Conservation (phyloP, 2,888 invertebrate genomes). For the Eucera pruinosa region DNA sequence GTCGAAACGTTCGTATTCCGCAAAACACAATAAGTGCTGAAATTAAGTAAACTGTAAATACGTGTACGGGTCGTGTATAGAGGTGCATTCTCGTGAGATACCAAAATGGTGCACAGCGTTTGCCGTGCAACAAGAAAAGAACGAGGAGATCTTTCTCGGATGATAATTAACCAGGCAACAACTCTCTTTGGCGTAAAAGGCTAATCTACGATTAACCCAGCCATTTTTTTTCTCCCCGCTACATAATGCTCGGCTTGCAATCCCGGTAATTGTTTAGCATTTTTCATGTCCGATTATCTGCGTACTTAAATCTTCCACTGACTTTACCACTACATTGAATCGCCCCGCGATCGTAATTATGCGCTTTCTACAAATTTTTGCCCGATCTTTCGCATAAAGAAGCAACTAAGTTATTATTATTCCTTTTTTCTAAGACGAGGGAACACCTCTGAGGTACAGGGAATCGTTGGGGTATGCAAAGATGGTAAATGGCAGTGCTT, state of each 20-base stretch:
- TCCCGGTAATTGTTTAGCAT: conserved; percentile 38
- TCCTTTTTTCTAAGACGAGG: background rate
- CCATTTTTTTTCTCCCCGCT: conserved; percentile 29
- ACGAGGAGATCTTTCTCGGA: conserved; percentile 48
- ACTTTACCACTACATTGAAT: background rate
- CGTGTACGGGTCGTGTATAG: background rate
- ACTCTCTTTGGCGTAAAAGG: conserved; percentile 56
- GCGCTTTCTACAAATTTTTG: conserved; percentile 33
- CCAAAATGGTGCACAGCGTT: conserved; percentile 37
- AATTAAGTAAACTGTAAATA: conserved; percentile 55
- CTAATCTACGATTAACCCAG: conserved; percentile 58
- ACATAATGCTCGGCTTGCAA: conserved; percentile 1
- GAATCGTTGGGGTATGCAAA: no score
- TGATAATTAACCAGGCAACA: conserved; percentile 53
- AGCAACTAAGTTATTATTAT: background rate
- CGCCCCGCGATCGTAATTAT: background rate
- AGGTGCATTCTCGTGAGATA: conserved; percentile 24
- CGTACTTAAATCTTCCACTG: conserved; percentile 28
- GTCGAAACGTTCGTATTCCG: conserved; percentile 40
- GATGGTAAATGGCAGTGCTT: background rate
- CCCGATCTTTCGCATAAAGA: background rate
- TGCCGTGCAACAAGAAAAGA: conserved; percentile 32
- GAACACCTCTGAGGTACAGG: no score
- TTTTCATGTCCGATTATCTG: conserved; percentile 36
- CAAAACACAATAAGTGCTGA: conserved; percentile 43